These are phyloP conservation scores for Eulemur rufifrons DNA, from an alignment of 2,113 vertebrate species.

Conservation along the genomic window DNA sequence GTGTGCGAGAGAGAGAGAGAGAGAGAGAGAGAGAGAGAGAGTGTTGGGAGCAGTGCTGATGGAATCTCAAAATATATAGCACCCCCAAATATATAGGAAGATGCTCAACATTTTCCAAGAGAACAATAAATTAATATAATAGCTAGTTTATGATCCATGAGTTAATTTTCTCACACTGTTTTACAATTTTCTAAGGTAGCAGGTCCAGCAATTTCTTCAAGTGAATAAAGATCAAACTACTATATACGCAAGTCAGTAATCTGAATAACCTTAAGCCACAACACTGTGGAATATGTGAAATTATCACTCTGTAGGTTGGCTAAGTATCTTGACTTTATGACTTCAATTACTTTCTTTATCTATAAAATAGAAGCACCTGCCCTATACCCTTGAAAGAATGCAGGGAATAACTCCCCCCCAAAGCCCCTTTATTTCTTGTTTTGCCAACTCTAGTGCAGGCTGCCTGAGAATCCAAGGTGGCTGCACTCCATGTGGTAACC, in stretches of 20 bases:
- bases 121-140: constrained; percentile 27
- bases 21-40: too few species aligned
- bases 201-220: neutral
- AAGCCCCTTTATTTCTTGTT: neutral
- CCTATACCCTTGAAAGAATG: neutral
- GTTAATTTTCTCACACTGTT: constrained; percentile 24
- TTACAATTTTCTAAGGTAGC: constrained; percentile 24
- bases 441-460: neutral
- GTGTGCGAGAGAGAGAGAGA: too few species aligned
- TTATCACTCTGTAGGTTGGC: neutral
- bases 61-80: neutral
- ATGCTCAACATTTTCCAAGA: neutral
- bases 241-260: neutral
- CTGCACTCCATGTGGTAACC: neutral
- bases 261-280: neutral
- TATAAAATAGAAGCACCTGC: neutral
- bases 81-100: neutral
- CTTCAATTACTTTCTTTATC: neutral
- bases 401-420: neutral
- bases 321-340: neutral
- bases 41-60: neutral
- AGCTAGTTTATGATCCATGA: neutral
- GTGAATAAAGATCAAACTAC: constrained; percentile 16
- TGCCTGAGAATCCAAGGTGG: neutral
- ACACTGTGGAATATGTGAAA: neutral